phyloP scores from a whole-genome alignment of 2,888 invertebrate species.

The Tiliacea citrago region DNA sequence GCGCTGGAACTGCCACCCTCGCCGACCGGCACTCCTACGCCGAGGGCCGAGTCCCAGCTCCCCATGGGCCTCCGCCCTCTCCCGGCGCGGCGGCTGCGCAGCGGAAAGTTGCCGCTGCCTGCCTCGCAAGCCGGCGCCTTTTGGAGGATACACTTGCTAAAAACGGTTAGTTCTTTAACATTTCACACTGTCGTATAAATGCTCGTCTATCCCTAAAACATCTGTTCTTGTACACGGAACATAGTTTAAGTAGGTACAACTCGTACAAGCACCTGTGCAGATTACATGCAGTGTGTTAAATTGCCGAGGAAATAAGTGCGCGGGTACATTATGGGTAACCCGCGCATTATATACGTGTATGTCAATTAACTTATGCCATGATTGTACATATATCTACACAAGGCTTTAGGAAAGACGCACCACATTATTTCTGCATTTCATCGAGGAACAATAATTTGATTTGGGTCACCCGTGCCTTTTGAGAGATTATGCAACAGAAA shows the following conservation, averaged over 20 bases:
- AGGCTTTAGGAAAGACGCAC: no score
- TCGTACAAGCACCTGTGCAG: no score
- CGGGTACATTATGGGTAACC: background rate
- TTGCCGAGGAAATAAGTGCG: background rate
- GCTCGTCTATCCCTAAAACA: no score
- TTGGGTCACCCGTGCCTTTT: no score
- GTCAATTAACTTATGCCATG: no score
- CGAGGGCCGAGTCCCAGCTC: constrained; percentile 84
- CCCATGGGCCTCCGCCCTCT: constrained; percentile 85
- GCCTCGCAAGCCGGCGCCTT: constrained; percentile 92
- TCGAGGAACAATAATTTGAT: no score
- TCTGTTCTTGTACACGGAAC: no score
- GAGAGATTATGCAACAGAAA: no score
- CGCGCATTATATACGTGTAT: background rate
- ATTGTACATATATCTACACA: no score
- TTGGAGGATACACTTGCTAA: constrained; percentile 92
- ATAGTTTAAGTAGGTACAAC: no score
- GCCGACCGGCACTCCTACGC: constrained; percentile 82
- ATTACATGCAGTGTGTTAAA: constrained; percentile 6
- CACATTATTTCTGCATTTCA: no score
- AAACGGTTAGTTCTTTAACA: constrained; percentile 80
- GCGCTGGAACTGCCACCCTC: constrained; percentile 69
- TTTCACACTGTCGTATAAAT: no score
- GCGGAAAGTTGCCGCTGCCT: constrained; percentile 83
- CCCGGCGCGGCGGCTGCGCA: constrained; percentile 82